A percentile compares a stretch with the other conserved stretches of the same genome.
Conservation (phyloP, 2,888 invertebrate species). For the Ditula angustiorana region DNA sequence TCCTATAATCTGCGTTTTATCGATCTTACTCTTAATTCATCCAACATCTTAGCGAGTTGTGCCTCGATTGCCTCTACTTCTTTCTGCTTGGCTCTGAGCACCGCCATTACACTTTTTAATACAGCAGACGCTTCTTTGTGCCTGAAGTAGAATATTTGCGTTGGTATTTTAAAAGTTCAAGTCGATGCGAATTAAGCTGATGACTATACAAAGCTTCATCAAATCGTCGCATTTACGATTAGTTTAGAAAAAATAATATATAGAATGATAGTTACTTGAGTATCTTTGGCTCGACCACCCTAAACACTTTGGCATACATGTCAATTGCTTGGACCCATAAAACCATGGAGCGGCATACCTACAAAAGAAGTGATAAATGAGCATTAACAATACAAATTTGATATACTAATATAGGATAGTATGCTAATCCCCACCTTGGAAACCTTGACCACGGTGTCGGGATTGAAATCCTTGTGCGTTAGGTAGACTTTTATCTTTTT, state of each 20-base stretch:
- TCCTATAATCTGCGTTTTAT: too few relatives aligned
- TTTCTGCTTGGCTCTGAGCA: conserved; percentile 92
- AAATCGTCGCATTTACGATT: too few relatives aligned
- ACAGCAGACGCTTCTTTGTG: conserved; percentile 92
- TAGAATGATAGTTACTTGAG: conserved; percentile 85
- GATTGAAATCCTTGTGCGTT: conserved; percentile 93
- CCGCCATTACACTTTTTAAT: conserved; percentile 90
- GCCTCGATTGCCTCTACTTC: conserved; percentile 93
- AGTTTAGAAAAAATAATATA: conserved; percentile 5
- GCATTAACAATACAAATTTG: neutral
- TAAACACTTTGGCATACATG: conserved; percentile 94
- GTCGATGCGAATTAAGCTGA: neutral
- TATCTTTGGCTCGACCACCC: conserved; percentile 95
- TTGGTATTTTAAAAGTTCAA: neutral
- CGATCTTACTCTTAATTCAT: conserved; percentile 87
- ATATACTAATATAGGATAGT: neutral
- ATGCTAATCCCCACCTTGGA: conserved; percentile 62
- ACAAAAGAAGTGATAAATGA: conserved; percentile 70
- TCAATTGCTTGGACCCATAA: conserved; percentile 97
- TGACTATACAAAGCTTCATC: too few relatives aligned
- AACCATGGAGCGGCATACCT: conserved; percentile 96
- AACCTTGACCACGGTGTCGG: conserved; percentile 92
- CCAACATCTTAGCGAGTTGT: conserved; percentile 89
- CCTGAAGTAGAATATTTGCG: conserved; percentile 66
- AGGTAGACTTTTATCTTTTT: conserved; percentile 94